Base-by-base conservation (phyloP, 2,888 invertebrate species). In the Stenoptilia bipunctidactyla region DNA sequence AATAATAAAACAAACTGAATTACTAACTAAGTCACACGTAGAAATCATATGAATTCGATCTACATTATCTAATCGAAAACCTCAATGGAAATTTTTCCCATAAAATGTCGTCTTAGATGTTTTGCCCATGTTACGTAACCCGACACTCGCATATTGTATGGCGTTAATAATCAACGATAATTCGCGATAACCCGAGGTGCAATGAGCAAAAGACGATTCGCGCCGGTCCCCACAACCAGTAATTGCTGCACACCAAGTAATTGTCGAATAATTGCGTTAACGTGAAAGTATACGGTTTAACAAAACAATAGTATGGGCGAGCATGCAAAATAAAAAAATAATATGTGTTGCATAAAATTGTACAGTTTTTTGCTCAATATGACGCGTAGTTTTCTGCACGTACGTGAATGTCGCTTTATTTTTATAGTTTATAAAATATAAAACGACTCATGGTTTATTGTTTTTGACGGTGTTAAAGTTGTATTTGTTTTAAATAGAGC, bases 221-320 rank as follows among this genome's bases (percentile, higher is more conserved):
- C 53, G 56, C 52, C 68, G 73, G 64, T 67, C 61, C 53, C 57
- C 52, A 59, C 46, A 46, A 60, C 58, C 66, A 58, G 64, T 71
- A 66, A 74, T 69, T 67, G 59, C 58, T 63, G 61, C 60, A 59
- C 63, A 58, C 66, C 77, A 66, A 68, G 70, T 80, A 80, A 82
- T 80, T 72, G 68, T 70, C 76, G 76, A 70, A 75, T 80, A 80
- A 82, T 80, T 80, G 75, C 77, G 77, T 58, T 79, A 79, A 80
- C 66, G 71, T 75, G 79, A 74, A 82, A 77, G 70, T 75, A 55
- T 66, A 82, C 75, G 82, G 68, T 79, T 76, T 72, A 70, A 76
- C 60, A 62, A 50, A 80, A 83, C 77, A 82, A 82, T 79, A 61
- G 72, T 45, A 46, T 41, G 30, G 30, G 6, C 12, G 30, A 9